phyloP scores from a whole-genome alignment of 2,113 vertebrate genomes.

The Cathartes aura region DNA sequence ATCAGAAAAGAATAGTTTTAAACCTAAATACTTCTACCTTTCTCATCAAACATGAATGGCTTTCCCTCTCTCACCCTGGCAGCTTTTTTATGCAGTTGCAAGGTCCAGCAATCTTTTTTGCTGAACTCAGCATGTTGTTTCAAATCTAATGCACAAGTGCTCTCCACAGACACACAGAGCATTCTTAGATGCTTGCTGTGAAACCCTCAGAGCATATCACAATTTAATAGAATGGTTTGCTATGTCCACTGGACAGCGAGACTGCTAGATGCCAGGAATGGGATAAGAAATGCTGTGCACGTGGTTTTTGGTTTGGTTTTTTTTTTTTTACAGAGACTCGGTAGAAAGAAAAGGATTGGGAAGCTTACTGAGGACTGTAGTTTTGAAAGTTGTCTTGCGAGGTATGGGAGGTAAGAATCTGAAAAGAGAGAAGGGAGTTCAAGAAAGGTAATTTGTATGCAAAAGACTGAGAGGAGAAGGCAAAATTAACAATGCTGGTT shows the following conservation, averaged over 20 bases:
- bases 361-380: neutral
- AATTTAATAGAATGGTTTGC: neutral
- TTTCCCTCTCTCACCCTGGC: neutral
- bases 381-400: neutral
- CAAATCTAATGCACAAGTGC: neutral
- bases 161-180: neutral
- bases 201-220: neutral
- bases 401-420: neutral
- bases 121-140: neutral
- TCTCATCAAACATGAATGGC: neutral
- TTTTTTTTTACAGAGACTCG: neutral
- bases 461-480: neutral
- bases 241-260: neutral
- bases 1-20: neutral
- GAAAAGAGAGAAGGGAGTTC: neutral
- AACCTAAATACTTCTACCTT: neutral
- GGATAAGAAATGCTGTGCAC: neutral
- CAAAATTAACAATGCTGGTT: neutral
- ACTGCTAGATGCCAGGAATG: neutral
- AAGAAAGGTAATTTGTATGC: neutral
- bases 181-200: conserved; percentile 2
- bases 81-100: neutral
- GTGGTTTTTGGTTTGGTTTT: too few species aligned
- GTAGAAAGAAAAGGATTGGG: neutral
- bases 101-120: conserved; percentile 37